phyloP scores from a whole-genome alignment of 2,113 vertebrate genomes.

The Hippocampus barbouri region DNA sequence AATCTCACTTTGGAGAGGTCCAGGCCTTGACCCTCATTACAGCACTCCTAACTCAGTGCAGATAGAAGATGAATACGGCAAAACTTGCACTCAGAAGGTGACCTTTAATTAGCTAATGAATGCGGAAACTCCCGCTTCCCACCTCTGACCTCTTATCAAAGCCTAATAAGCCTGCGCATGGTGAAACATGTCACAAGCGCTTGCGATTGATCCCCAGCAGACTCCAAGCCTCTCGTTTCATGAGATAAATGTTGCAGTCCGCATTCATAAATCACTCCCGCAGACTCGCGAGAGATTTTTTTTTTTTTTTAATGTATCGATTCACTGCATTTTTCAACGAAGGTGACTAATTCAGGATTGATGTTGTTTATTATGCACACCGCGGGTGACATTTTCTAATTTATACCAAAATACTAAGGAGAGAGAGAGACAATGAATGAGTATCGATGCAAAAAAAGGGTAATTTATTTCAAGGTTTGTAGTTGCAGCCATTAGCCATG shows the following conservation, averaged over 20 bases:
- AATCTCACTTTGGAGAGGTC: conserved; percentile 51
- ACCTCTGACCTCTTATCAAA: conserved; percentile 53
- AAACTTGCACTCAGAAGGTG: conserved; percentile 39
- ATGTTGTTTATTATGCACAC: conserved; percentile 18
- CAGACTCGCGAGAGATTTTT: conserved; percentile 11
- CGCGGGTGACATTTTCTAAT: conserved; percentile 10
- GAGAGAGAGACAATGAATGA: not conserved
- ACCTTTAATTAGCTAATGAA: conserved; percentile 64
- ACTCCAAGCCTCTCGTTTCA: conserved; percentile 35
- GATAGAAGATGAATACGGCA: conserved; percentile 14
- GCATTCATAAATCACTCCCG: conserved; percentile 27
- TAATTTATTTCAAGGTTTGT: not conserved
- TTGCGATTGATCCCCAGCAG: conserved; percentile 44
- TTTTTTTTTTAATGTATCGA: conserved; percentile 18
- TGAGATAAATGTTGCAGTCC: conserved; percentile 33
- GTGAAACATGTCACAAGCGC: conserved; percentile 35
- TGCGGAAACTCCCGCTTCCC: conserved; percentile 31
- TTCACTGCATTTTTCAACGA: conserved; percentile 27
- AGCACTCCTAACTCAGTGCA: conserved; percentile 31
- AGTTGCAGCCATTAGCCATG: not conserved
- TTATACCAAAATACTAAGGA: conserved; percentile 8
- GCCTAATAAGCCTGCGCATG: conserved; percentile 36
- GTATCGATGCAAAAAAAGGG: not conserved
- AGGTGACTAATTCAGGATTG: conserved; percentile 9
- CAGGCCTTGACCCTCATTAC: conserved; percentile 61